These are phyloP conservation scores for Stegostoma tigrinum DNA, from an alignment of 2,113 vertebrate genomes.

Conservation along the genomic window DNA sequence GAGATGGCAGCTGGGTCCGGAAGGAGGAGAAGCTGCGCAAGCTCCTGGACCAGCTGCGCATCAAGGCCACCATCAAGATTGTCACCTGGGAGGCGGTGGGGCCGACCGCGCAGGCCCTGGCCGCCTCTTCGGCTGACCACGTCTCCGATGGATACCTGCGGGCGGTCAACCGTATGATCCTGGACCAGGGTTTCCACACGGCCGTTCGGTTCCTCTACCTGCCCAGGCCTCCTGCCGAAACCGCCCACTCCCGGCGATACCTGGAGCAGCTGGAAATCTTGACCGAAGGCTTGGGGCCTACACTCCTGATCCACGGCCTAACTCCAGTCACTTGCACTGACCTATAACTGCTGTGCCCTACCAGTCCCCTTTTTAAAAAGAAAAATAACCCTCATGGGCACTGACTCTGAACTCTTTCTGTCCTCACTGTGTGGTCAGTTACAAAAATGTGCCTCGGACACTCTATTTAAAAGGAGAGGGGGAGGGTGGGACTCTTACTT, in stretches of 20 bases:
- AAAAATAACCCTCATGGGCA: background rate
- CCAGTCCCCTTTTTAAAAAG: background rate
- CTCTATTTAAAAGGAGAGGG: too few relatives aligned
- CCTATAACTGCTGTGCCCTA: conserved; percentile 50
- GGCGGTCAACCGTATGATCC: conserved; percentile 56
- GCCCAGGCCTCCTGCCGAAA: conserved; percentile 63
- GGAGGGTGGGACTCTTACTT: background rate
- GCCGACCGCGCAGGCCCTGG: background rate
- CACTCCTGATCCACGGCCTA: conserved; percentile 74
- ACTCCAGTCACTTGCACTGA: conserved; percentile 84
- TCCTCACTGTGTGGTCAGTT: background rate
- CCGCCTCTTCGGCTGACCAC: background rate
- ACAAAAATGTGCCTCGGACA: background rate
- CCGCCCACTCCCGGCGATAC: conserved; percentile 59
- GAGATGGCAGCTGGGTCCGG: conserved; percentile 65
- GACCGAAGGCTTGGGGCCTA: conserved; percentile 68
- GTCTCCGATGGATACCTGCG: conserved; percentile 48
- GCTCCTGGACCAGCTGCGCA: conserved; percentile 71
- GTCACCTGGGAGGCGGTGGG: conserved; percentile 66
- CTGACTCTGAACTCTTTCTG: background rate
- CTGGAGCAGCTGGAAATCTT: conserved; percentile 66
- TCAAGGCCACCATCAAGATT: conserved; percentile 72
- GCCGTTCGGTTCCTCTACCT: conserved; percentile 79
- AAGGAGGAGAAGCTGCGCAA: conserved; percentile 72
- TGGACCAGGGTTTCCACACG: conserved; percentile 54